Conservation (phyloP, 1,140 invertebrate genomes). For the Anastrepha ludens region DNA sequence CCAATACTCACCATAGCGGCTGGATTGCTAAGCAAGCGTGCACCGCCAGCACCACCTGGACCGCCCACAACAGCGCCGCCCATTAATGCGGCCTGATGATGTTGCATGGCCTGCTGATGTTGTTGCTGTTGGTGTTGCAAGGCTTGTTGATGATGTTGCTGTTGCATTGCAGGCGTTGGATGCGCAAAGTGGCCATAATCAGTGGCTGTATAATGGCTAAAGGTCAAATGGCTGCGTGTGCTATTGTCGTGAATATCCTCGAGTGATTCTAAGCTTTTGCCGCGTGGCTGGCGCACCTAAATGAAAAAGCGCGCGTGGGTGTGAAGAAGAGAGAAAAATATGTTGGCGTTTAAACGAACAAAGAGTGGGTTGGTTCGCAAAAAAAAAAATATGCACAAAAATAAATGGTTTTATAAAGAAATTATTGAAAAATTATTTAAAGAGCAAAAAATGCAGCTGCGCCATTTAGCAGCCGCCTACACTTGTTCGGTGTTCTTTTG, state of each 20-base stretch:
- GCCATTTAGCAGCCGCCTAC: slow-evolving; percentile 22
- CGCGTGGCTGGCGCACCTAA: slow-evolving; percentile 80
- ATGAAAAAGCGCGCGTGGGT: slow-evolving; percentile 38
- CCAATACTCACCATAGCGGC: slow-evolving; percentile 61
- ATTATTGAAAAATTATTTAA: slow-evolving; percentile 18
- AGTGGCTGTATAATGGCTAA: slow-evolving; percentile 74
- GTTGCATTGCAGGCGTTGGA: slow-evolving; percentile 74
- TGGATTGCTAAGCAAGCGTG: slow-evolving; percentile 70
- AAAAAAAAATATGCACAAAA: neutral
- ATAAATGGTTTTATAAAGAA: slow-evolving; percentile 22
- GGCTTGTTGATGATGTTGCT: slow-evolving; percentile 72
- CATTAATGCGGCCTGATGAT: slow-evolving; percentile 63
- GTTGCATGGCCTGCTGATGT: slow-evolving; percentile 58
- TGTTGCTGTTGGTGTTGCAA: slow-evolving; percentile 75
- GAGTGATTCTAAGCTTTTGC: slow-evolving; percentile 89
- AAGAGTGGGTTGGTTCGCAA: neutral
- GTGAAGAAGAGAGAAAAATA: slow-evolving; percentile 13
- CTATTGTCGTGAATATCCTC: slow-evolving; percentile 81
- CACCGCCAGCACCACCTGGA: slow-evolving; percentile 56
- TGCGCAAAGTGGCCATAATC: slow-evolving; percentile 73
- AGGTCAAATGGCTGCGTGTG: slow-evolving; percentile 78
- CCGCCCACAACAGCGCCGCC: slow-evolving; percentile 63
- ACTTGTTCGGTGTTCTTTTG: neutral
- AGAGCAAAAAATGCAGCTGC: neutral
- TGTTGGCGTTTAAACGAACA: slow-evolving; percentile 10